These are phyloP conservation scores for Sorex maritimensis DNA, from an alignment of 2,797 vertebrate species.

Conservation along the genomic window DNA sequence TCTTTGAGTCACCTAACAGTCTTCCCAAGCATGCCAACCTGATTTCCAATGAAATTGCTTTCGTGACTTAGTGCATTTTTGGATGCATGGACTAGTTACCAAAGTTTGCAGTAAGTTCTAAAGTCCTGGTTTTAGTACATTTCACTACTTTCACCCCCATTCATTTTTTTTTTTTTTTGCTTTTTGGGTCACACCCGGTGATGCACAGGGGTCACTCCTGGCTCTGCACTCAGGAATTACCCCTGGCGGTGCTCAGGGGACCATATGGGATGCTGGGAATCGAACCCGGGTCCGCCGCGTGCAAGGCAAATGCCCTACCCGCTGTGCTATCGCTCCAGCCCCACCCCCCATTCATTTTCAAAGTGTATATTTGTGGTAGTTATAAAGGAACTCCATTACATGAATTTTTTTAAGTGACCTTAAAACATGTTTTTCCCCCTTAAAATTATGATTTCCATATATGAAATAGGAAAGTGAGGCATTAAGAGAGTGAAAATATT, in stretches of 20 bases:
- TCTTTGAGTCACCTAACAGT: not conserved
- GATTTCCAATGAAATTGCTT: not conserved
- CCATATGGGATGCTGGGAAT: too few species aligned
- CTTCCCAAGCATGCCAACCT: not conserved
- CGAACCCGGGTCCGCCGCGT: too few species aligned
- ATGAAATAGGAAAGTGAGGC: too few species aligned
- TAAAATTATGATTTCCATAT: not conserved
- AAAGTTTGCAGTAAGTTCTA: not conserved
- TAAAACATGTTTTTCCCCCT: not conserved
- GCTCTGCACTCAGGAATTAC: too few species aligned
- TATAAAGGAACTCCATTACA: not conserved
- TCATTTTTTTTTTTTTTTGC: not conserved
- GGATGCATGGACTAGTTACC: not conserved
- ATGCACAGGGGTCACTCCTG: too few species aligned
- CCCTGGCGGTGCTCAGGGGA: too few species aligned
- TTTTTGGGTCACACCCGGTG: too few species aligned
- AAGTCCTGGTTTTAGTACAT: not conserved
- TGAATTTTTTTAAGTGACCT: slow-evolving; percentile 3
- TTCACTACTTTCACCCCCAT: not conserved
- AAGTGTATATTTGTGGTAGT: not conserved
- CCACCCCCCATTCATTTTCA: not conserved
- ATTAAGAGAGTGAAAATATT: too few species aligned
- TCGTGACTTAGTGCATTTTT: not conserved
- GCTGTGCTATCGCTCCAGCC: too few species aligned
- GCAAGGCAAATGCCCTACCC: too few species aligned